These are phyloP conservation scores for Cyclophora albipunctata DNA, from an alignment of 2,888 invertebrate genomes.

Conservation along the genomic window DNA sequence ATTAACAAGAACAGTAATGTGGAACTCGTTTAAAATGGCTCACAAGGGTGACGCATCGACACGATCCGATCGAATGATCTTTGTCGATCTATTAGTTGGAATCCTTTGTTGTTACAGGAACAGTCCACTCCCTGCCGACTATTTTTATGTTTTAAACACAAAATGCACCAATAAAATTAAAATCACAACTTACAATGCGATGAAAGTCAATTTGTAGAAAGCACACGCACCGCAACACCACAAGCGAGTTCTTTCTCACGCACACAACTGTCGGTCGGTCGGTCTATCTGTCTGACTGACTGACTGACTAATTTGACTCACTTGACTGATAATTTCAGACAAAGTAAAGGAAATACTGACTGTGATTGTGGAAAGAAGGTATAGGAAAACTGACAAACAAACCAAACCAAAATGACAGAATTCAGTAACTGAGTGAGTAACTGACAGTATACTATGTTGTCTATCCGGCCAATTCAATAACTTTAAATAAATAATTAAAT, in stretches of 20 bases:
- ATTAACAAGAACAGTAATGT: slow-evolving; percentile 25
- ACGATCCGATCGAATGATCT: slow-evolving; percentile 68
- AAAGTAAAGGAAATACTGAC: too few species aligned
- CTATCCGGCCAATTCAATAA: too few species aligned
- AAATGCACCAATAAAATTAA: slow-evolving; percentile 51
- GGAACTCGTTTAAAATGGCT: slow-evolving; percentile 66
- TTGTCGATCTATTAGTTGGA: slow-evolving; percentile 31
- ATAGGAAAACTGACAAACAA: too few species aligned
- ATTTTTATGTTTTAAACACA: slow-evolving; percentile 28
- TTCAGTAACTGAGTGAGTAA: too few species aligned
- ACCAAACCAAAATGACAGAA: too few species aligned
- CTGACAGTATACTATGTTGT: too few species aligned
- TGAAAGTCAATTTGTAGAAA: slow-evolving; percentile 71
- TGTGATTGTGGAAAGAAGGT: too few species aligned
- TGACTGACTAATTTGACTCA: neutral
- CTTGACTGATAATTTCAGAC: neutral
- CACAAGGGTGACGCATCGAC: slow-evolving; percentile 75
- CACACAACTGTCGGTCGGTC: slow-evolving; percentile 28
- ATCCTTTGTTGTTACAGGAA: slow-evolving; percentile 16
- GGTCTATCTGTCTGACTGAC: too few species aligned
- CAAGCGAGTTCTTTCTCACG: slow-evolving; percentile 63
- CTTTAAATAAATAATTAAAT: too few species aligned
- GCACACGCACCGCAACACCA: slow-evolving; percentile 69
- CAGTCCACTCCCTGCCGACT: slow-evolving; percentile 25
- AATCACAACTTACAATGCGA: slow-evolving; percentile 72